phyloP scores from a whole-genome alignment of 1,140 invertebrate genomes.

The Amyelois transitella region DNA sequence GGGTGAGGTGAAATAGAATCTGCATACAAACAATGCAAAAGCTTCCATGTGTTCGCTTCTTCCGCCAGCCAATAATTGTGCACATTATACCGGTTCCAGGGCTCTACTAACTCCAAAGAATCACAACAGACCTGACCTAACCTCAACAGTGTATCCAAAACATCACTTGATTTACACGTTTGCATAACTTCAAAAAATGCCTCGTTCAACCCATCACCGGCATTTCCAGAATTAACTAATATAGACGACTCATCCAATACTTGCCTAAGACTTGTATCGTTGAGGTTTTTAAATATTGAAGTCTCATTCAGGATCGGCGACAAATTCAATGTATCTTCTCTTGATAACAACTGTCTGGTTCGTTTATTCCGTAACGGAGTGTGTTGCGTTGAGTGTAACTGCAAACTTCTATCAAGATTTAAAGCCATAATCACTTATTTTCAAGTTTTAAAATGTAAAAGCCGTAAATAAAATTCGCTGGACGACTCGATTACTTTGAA shows the following conservation, averaged over 20 bases:
- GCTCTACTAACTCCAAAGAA: conserved; percentile 59
- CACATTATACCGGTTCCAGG: conserved; percentile 73
- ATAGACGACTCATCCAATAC: conserved; percentile 62
- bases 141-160: conserved; percentile 61
- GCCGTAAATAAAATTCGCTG: neutral
- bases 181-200: conserved; percentile 67
- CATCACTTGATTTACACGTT: conserved; percentile 56
- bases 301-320: conserved; percentile 64
- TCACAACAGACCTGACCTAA: conserved; percentile 67
- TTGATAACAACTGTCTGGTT: conserved; percentile 38
- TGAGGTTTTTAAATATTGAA: conserved; percentile 59
- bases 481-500: too few species aligned
- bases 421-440: conserved; percentile 23
- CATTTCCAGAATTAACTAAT: conserved; percentile 40
- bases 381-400: conserved; percentile 49
- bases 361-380: conserved; percentile 49
- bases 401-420: conserved; percentile 45
- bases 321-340: conserved; percentile 60
- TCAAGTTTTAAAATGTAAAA: too few species aligned
- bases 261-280: conserved; percentile 64
- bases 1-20: conserved; percentile 79
- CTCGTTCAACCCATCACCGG: conserved; percentile 52
- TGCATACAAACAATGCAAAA: conserved; percentile 86
- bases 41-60: conserved; percentile 91
- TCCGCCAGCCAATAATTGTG: conserved; percentile 81